Conservation (phyloP, 2,113 vertebrate species). For the Agapornis roseicollis region DNA sequence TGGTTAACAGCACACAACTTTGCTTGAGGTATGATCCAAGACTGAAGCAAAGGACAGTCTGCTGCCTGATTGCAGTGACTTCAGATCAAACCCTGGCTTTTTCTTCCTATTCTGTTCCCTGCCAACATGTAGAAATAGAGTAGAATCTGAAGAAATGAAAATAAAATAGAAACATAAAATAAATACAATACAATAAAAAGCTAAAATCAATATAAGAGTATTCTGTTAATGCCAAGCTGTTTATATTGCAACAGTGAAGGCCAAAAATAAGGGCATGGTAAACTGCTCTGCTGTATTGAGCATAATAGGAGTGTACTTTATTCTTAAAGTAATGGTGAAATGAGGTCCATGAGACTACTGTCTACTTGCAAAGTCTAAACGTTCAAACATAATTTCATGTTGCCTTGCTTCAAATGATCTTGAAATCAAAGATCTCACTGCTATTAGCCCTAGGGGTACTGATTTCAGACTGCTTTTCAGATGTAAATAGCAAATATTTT, state of each 20-base stretch:
- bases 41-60: neutral
- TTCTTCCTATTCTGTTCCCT: neutral
- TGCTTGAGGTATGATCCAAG: neutral
- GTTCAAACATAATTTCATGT: neutral
- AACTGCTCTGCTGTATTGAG: neutral
- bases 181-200: neutral
- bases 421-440: neutral
- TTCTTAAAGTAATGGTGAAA: neutral
- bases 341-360: neutral
- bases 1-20: neutral
- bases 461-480: neutral
- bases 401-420: neutral
- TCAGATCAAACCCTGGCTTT: neutral
- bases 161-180: neutral
- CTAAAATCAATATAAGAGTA: neutral
- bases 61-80: neutral
- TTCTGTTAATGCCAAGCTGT: neutral
- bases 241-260: neutral
- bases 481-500: neutral
- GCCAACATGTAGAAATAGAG: neutral
- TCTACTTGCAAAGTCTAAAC: neutral
- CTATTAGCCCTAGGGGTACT: neutral
- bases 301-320: neutral
- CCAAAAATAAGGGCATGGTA: neutral
- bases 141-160: neutral